These are phyloP conservation scores for Tragelaphus scriptus DNA, from an alignment of 2,113 vertebrate species.

Conservation along the genomic window DNA sequence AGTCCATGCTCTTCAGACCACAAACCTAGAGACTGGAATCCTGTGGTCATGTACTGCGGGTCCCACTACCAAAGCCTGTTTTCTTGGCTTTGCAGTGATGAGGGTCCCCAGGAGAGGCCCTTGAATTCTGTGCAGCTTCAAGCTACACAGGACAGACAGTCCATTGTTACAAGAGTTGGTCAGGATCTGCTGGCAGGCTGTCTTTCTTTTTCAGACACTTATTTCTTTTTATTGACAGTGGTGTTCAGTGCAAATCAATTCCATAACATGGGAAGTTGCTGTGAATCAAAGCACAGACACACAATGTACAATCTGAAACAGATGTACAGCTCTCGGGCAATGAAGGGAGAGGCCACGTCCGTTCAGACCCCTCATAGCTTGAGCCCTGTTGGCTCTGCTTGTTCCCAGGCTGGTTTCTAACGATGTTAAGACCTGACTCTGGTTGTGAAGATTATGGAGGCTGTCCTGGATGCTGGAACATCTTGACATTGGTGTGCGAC, in stretches of 20 bases:
- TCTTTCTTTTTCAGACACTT: neutral
- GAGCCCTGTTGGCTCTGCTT: neutral
- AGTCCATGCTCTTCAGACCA: neutral
- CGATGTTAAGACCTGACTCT: neutral
- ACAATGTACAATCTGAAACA: neutral
- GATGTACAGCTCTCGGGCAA: neutral
- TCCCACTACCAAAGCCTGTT: neutral
- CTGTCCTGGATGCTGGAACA: neutral
- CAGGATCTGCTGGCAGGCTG: neutral
- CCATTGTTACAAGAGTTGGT: neutral
- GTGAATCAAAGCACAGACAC: neutral
- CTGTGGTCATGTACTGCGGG: neutral
- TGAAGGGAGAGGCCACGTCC: neutral
- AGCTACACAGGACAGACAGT: neutral
- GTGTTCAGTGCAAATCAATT: constrained; percentile 12
- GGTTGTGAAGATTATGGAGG: neutral
- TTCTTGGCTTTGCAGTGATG: neutral
- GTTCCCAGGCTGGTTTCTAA: neutral
- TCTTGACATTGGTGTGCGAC: accelerated
- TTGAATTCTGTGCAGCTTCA: neutral
- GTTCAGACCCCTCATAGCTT: neutral
- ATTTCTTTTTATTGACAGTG: constrained; percentile 22
- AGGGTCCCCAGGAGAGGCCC: neutral
- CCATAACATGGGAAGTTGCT: neutral
- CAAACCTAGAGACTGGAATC: neutral